Base-by-base conservation (phyloP, 2,888 invertebrate genomes). In the Orthosia gothica region DNA sequence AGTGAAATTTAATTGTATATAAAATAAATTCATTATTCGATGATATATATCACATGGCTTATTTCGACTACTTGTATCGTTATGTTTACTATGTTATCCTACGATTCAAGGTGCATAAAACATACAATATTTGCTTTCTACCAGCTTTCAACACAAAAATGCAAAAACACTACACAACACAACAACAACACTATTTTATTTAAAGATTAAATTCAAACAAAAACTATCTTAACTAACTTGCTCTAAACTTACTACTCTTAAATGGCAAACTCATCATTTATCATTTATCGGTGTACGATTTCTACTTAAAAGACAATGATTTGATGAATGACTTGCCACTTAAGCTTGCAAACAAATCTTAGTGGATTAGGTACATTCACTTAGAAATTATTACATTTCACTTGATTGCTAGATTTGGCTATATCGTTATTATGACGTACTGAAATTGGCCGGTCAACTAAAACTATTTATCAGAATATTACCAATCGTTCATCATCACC, bases 231-330 rank as follows among this genome's bases (percentile, higher is more conserved):
- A 32, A 57, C 68, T 68, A 13, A 50, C 45, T 13, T 23, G 45
- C 61, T 62, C 45, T 52, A 32, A 57, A 20, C 23, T 23, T 13
- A 47, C 9, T 49, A 57, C 1, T 52, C 40, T n/a, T 5, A 59
- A 76, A 76, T 32, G 26, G 32, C 52, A 58, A 20, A 45, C 49
- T 54, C 20, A 49, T 64, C 26, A 72, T 54, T 63, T 16, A 78
- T 67, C 40, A 64, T 72, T 54, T 20, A 50, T 55, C 40, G 61
- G 3, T 18, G 12, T 52, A 26, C 4, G 40, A 49, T 67, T 26
- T 67, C 49, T 63, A 59, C 18, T 0, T 61, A 32, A 54, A 47
- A 71, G n/a, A 58, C 55, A 64, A 47, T 52, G 16, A 68, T 40
- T 16, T 59, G 52, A 47, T 59, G 23, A 47, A 64, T 76, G 57